Base-by-base conservation (phyloP, 2,113 vertebrate species). In the Taurulus bubalis region DNA sequence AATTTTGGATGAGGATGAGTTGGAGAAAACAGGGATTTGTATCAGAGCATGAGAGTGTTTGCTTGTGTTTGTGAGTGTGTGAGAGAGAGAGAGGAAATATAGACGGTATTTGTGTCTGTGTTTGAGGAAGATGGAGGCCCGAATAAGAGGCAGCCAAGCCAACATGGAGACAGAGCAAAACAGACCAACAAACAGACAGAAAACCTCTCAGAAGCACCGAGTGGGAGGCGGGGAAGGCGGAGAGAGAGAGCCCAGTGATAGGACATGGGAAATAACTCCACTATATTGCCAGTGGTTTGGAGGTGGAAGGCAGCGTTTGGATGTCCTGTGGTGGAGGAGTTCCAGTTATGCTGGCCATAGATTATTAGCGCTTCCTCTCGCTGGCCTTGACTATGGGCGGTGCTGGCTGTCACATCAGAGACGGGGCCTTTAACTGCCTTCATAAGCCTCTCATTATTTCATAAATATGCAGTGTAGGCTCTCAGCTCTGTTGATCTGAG, bases 401-500 rank as follows among this genome's bases (percentile, higher is more conserved):
- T 0, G 75, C 83, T 91, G 87, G 90, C 89, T 53, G 69, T 86
- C 79, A 75, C 85, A 83, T 91, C 88, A 91, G 83, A 93, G 87
- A 74, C 63, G 0, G 1, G 67, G n/a, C 53, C 26, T 60, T 88
- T 83, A 83, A 88, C 80, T 75, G 68, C 78, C 60, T 76, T 88
- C 86, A 70, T 65, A 84, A 84, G 82, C 80, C 87, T 85, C 80
- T 89, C 82, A 86, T 93, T 93, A 93, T 93, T 92, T 92, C 79
- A 93, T 90, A 88, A 91, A 91, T 90, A 80, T 91, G 73, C 76
- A 83, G 7, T 88, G 86, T 76, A 71, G 79, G 71, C 84, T 20
- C 80, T 62, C 60, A 4, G 74, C 58, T 85, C n/a, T 87, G 84
- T 91, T 91, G 86, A 91, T 83, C 80, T 89, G 87, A 90, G 85